Conservation (phyloP, 2,888 invertebrate species). For the Acanthosoma haemorrhoidale region DNA sequence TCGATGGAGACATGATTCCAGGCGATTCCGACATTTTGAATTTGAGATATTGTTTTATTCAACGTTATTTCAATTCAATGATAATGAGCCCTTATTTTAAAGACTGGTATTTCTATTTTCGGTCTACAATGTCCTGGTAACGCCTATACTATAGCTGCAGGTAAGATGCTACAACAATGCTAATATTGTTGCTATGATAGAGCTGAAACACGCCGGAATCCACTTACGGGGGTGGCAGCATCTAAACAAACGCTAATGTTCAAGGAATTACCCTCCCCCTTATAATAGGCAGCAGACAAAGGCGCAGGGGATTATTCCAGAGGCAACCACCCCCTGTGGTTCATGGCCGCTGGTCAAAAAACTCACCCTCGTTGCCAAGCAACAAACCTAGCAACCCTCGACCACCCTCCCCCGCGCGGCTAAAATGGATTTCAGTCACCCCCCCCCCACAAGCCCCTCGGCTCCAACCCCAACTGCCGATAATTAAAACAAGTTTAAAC, state of each 20-base stretch:
- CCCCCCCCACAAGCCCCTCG: not conserved
- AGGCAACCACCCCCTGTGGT: constrained; percentile 15
- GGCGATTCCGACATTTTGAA: too few relatives aligned
- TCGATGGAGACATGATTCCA: too few relatives aligned
- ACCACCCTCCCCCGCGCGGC: not conserved
- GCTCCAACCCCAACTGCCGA: not conserved
- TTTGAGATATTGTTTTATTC: too few relatives aligned
- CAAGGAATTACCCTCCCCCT: not conserved
- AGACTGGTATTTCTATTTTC: too few relatives aligned
- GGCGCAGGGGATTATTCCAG: not conserved
- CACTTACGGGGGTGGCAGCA: not conserved
- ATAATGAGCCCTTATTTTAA: too few relatives aligned
- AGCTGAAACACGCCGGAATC: not conserved
- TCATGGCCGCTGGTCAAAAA: constrained; percentile 28
- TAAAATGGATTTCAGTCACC: constrained; percentile 11
- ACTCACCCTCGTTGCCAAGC: not conserved
- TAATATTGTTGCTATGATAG: too few relatives aligned
- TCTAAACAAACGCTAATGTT: not conserved
- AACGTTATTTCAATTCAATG: too few relatives aligned
- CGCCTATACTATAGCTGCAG: too few relatives aligned
- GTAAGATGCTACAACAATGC: too few relatives aligned
- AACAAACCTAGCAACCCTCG: not conserved
- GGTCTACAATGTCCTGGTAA: too few relatives aligned
- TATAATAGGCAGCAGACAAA: not conserved
- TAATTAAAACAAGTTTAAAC: constrained; percentile 28